Evolutionary conservation across 2,113 vertebrate species (phyloP).

Genomic region (Alligator sinensis): DNA sequence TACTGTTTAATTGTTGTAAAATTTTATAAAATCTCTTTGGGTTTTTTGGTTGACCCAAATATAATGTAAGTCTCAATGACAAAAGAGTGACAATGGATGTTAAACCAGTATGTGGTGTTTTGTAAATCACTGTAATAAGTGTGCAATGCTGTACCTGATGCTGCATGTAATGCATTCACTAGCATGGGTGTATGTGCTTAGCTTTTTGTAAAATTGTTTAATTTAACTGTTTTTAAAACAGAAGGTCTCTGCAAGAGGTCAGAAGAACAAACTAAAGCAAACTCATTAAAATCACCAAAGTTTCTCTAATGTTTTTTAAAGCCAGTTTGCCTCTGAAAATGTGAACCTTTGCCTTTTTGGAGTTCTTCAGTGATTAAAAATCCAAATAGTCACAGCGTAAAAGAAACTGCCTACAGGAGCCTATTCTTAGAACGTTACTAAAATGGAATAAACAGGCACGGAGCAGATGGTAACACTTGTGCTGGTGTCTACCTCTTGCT

Average conservation of each 20-base stretch:
- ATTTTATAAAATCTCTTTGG: constrained; percentile 86
- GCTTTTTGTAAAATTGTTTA: constrained; percentile 53
- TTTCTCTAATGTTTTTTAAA: neutral
- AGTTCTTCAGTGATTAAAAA: neutral
- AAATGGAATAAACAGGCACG: no score
- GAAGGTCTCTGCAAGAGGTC: constrained; percentile 16
- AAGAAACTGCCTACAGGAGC: neutral
- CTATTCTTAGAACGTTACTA: neutral
- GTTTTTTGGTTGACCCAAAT: constrained; percentile 88
- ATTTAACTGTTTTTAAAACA: constrained; percentile 42
- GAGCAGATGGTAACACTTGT: no score
- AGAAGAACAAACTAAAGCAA: constrained; percentile 25
- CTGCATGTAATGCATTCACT: constrained; percentile 55
- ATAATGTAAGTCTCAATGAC: constrained; percentile 90
- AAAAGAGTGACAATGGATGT: constrained; percentile 77
- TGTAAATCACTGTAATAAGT: constrained; percentile 52
- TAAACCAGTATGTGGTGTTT: constrained; percentile 61
- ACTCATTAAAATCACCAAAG: neutral
- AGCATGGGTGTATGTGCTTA: constrained; percentile 47
- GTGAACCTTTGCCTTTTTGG: neutral
- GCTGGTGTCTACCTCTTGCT: no score
- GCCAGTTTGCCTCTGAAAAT: neutral
- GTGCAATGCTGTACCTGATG: constrained; percentile 47
- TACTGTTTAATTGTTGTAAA: constrained; percentile 83
- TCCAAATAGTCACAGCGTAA: neutral